Conservation (phyloP, 2,888 invertebrate species). For the Phengaris arion region DNA sequence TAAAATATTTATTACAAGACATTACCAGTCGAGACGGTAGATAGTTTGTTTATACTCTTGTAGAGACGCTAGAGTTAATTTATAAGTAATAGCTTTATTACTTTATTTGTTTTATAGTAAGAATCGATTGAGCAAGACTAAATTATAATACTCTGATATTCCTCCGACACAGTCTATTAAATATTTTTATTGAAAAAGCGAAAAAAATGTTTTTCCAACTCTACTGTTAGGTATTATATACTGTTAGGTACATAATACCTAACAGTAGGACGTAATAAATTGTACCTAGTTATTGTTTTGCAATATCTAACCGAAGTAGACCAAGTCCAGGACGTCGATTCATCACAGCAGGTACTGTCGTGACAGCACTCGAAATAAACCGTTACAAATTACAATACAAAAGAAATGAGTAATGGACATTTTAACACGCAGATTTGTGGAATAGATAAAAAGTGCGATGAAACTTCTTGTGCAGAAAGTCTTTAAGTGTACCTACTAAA, state of each 20-base stretch:
- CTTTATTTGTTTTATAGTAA: conserved; percentile 3
- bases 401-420: conserved; percentile 31
- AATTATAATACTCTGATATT: not conserved
- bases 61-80: not conserved
- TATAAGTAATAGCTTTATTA: conserved; percentile 2
- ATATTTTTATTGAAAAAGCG: no score
- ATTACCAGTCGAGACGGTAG: conserved; percentile 6
- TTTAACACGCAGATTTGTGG: conserved; percentile 20
- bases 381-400: conserved; percentile 26
- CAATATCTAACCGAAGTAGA: conserved; percentile 28
- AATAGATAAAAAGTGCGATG: not conserved
- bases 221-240: no score
- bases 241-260: no score
- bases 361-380: conserved; percentile 30
- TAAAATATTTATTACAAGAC: conserved; percentile 24
- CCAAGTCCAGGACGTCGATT: conserved; percentile 27
- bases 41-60: conserved; percentile 15
- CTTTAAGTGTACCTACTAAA: no score
- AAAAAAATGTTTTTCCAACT: no score
- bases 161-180: no score
- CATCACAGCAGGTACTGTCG: conserved; percentile 32
- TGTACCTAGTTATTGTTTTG: conserved; percentile 14
- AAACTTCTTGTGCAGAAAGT: no score
- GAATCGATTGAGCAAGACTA: not conserved
- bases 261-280: conserved; percentile 16